Conservation (phyloP, 2,888 invertebrate genomes). For the Euzophera pinguis region DNA sequence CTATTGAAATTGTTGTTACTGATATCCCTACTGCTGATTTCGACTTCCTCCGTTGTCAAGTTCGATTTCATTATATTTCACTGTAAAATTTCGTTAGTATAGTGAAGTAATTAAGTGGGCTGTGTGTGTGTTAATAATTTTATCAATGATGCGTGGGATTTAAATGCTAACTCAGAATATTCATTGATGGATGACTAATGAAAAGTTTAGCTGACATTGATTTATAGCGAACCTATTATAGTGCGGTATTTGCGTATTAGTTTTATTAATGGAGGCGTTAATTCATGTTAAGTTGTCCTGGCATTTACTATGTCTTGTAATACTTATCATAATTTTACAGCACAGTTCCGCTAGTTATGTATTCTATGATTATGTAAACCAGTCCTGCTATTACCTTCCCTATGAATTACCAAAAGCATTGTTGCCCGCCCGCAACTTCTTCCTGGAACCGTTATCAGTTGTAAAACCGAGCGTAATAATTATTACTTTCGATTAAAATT, state of each 20-base stretch:
- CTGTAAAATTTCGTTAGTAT: not conserved
- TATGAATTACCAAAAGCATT: not conserved
- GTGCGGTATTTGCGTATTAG: no score
- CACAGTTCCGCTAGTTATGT: no score
- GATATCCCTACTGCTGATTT: not conserved
- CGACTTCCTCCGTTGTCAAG: not conserved
- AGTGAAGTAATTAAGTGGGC: not conserved
- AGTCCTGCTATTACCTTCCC: no score
- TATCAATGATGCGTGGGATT: not conserved
- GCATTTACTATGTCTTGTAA: no score
- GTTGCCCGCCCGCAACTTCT: no score
- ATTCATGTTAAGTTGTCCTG: no score
- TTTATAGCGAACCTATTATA: not conserved
- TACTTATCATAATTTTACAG: no score
- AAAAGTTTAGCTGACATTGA: not conserved
- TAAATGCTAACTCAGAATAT: not conserved
- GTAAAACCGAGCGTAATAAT: not conserved
- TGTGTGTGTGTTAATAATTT: not conserved
- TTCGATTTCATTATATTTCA: not conserved
- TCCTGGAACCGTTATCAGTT: no score
- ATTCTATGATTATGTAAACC: no score
- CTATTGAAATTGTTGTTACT: not conserved
- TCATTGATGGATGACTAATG: not conserved
- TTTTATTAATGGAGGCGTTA: no score
- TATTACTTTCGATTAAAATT: not conserved